phyloP scores from a whole-genome alignment of 2,888 invertebrate genomes.

The Crepidodera aurea region DNA sequence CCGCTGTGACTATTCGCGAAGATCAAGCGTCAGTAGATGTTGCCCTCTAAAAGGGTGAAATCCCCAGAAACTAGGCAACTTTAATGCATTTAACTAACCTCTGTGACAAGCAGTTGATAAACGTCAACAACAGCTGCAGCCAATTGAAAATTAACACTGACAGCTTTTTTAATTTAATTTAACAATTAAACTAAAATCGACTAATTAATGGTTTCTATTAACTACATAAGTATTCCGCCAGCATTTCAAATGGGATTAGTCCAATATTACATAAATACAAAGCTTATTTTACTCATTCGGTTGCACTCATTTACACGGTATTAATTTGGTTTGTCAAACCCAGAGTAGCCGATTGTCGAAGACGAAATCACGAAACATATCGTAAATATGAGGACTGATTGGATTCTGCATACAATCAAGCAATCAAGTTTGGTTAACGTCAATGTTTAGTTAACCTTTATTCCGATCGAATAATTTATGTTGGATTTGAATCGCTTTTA shows the following conservation, averaged over 20 bases:
- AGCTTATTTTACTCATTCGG: neutral
- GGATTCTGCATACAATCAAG: conserved; percentile 24
- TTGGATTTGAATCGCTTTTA: neutral
- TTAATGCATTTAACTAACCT: too few relatives aligned
- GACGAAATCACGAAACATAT: conserved; percentile 27
- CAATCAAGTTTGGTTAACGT: conserved; percentile 8
- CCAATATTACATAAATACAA: neutral
- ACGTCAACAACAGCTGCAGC: too few relatives aligned
- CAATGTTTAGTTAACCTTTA: conserved; percentile 23
- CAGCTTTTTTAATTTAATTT: too few relatives aligned
- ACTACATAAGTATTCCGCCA: neutral
- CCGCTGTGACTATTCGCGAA: too few relatives aligned
- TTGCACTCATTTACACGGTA: neutral
- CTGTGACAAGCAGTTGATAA: too few relatives aligned
- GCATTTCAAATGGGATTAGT: neutral
- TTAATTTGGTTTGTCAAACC: neutral
- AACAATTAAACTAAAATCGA: too few relatives aligned
- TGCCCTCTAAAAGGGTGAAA: too few relatives aligned
- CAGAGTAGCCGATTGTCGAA: neutral
- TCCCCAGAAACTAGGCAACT: too few relatives aligned
- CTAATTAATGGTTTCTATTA: too few relatives aligned
- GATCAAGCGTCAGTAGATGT: too few relatives aligned
- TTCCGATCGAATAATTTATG: conserved; percentile 14
- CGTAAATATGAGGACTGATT: conserved; percentile 24
- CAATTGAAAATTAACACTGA: too few relatives aligned